Conservation (phyloP, 2,113 vertebrate genomes). For the Salvelinus sp. region DNA sequence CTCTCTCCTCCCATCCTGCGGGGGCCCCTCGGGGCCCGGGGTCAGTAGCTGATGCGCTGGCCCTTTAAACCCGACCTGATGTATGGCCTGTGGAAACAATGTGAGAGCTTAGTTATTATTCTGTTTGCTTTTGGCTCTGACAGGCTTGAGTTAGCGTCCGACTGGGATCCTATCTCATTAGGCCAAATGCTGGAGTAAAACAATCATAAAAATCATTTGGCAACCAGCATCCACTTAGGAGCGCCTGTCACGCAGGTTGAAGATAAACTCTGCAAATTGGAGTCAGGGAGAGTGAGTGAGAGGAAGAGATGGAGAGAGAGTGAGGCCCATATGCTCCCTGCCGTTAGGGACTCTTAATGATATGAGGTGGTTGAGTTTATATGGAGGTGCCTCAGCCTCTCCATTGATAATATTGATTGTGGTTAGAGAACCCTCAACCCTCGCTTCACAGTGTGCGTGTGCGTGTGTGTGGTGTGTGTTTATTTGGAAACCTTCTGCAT, state of each 20-base stretch:
- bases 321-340: slow-evolving; percentile 78
- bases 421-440: slow-evolving; percentile 75
- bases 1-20: not conserved
- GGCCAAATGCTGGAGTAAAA: slow-evolving; percentile 90
- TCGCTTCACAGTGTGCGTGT: slow-evolving; percentile 18
- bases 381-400: slow-evolving; percentile 81
- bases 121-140: slow-evolving; percentile 84
- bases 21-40: not conserved
- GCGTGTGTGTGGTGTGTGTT: not conserved
- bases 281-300: not conserved
- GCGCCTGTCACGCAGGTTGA: slow-evolving; percentile 87
- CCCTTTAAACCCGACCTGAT: slow-evolving; percentile 37
- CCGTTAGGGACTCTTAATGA: slow-evolving; percentile 88
- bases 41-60: slow-evolving; percentile 27
- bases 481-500: slow-evolving; percentile 9
- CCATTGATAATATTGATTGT: slow-evolving; percentile 94
- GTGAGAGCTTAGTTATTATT: slow-evolving; percentile 56
- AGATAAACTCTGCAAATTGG: slow-evolving; percentile 88
- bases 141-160: slow-evolving; percentile 88
- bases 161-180: slow-evolving; percentile 96
- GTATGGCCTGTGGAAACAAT: slow-evolving; percentile 59
- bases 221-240: slow-evolving; percentile 89
- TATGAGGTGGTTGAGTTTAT: slow-evolving; percentile 83
- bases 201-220: slow-evolving; percentile 95
- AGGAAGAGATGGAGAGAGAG: not conserved